Base-by-base conservation (phyloP, 2,888 invertebrate genomes). In the Mystacides longicornis region DNA sequence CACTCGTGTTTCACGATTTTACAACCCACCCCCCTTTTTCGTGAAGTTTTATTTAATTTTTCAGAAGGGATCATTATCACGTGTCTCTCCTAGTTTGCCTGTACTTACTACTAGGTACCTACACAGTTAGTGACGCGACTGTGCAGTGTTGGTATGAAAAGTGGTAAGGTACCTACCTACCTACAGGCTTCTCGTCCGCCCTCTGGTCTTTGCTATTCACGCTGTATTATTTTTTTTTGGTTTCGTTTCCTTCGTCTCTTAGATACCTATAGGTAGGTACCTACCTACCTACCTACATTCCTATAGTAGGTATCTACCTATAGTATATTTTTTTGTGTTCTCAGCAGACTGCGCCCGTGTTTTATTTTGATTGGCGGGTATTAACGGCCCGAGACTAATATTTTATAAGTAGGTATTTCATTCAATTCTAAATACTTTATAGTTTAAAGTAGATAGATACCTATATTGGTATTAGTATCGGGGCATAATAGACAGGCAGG, bases 341-440 rank as follows among this genome's bases (percentile, higher is more conserved):
- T 53, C 18, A 18, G n/a, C n/a, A n/a, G 37, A 3, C 7, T 14
- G n/a, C 37, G 55, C n/a, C 27, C 49, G 49, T 49, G 49, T 52
- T 56, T 42, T 52, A 47, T 56, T 56, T 52, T 52, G 56, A 56
- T 56, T 49, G 56, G 48, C 49, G 20, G 42, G 52, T 31, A 49
- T 53, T 55, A 50, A 51, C 46, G 37, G 47, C 48, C 19, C 51
- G 22, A 45, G 45, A 46, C 27, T 22, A 51, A 51, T 51, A 48
- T 55, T 51, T 48, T 52, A 37, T 14, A 18, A 21, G 27, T 14
- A 11, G 37, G 16, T 37, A 37, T 7, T 14, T 7, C 3, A 37
- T n/a, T 3, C n/a, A n/a, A 7, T 37, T 37, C n/a, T 14, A 37
- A 37, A 14, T 9, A 31, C 31, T 31, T 14, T 9, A 7, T 31